phyloP scores from a whole-genome alignment of 2,797 vertebrate species.

The Pseudochirops corinnae region DNA sequence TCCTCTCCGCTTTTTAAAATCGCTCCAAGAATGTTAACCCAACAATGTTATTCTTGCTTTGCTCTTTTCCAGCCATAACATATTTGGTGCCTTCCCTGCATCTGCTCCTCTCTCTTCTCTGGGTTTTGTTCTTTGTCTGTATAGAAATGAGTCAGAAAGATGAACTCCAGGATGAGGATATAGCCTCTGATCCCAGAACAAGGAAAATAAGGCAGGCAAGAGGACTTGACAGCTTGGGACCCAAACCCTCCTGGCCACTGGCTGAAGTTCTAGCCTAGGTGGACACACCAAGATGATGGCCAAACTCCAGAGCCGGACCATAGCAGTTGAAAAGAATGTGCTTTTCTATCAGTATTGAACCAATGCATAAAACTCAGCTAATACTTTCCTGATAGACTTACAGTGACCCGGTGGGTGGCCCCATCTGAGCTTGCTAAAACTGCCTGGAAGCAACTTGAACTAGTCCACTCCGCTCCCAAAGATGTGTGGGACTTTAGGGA shows the following conservation, averaged over 20 bases:
- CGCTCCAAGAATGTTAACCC: neutral
- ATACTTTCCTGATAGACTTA: slow-evolving; percentile 14
- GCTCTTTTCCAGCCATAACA: neutral
- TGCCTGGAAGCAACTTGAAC: slow-evolving; percentile 62
- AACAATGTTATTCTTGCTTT: slow-evolving; percentile 30
- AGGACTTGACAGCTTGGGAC: slow-evolving; percentile 38
- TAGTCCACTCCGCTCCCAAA: slow-evolving; percentile 65
- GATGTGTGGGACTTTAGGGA: slow-evolving; percentile 55
- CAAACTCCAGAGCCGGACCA: neutral
- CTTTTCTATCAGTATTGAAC: slow-evolving; percentile 40
- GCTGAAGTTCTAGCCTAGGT: neutral
- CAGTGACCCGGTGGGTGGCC: slow-evolving; percentile 38
- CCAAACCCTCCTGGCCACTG: neutral
- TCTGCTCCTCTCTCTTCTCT: neutral
- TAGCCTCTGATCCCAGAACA: slow-evolving; percentile 40
- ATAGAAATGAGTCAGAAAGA: neutral
- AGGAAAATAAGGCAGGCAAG: neutral
- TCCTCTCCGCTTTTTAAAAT: neutral
- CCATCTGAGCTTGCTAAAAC: slow-evolving; percentile 51
- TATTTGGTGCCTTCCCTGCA: neutral
- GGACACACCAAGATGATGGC: neutral
- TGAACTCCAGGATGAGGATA: neutral
- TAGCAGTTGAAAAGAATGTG: slow-evolving; percentile 46
- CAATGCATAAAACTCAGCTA: slow-evolving; percentile 11
- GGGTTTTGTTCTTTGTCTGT: slow-evolving; percentile 13